Percentiles rank a stretch among this genome's conserved stretches.
phyloP scores from a whole-genome alignment of 2,797 vertebrate genomes.

The Pogoniulus pusillus region DNA sequence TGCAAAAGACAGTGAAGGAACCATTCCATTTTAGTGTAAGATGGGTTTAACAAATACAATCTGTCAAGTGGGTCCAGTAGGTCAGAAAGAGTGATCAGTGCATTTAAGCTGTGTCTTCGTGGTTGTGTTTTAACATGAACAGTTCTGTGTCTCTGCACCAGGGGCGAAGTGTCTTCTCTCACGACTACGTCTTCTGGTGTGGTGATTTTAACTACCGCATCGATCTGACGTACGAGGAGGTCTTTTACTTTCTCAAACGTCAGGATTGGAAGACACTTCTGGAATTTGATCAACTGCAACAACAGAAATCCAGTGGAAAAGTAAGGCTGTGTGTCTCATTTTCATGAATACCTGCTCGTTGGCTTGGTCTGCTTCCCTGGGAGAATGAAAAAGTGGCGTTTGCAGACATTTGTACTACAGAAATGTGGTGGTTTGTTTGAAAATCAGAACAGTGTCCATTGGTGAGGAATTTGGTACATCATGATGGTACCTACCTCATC shows the following conservation, averaged over 20 bases:
- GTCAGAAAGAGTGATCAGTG: neutral
- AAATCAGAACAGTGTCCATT: neutral
- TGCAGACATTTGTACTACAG: neutral
- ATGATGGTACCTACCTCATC: neutral
- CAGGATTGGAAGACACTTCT: conserved; percentile 82
- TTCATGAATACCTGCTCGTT: neutral
- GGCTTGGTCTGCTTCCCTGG: neutral
- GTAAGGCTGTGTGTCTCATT: conserved; percentile 58
- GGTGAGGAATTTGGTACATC: fast-evolving
- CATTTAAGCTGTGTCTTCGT: neutral
- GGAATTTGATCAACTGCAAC: conserved; percentile 81
- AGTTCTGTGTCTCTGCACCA: conserved; percentile 25
- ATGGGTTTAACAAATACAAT: neutral
- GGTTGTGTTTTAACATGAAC: neutral
- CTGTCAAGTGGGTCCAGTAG: neutral
- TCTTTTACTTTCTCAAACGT: conserved; percentile 82
- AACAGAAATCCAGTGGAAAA: conserved; percentile 81
- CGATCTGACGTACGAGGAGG: conserved; percentile 80
- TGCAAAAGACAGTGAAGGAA: neutral
- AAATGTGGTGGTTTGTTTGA: neutral
- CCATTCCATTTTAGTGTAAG: neutral
- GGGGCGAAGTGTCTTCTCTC: conserved; percentile 80
- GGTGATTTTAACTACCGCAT: conserved; percentile 84
- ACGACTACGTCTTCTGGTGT: conserved; percentile 85
- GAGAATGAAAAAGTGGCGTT: neutral